Conservation (phyloP, 2,797 vertebrate species). For the Astyanax mexicanus region DNA sequence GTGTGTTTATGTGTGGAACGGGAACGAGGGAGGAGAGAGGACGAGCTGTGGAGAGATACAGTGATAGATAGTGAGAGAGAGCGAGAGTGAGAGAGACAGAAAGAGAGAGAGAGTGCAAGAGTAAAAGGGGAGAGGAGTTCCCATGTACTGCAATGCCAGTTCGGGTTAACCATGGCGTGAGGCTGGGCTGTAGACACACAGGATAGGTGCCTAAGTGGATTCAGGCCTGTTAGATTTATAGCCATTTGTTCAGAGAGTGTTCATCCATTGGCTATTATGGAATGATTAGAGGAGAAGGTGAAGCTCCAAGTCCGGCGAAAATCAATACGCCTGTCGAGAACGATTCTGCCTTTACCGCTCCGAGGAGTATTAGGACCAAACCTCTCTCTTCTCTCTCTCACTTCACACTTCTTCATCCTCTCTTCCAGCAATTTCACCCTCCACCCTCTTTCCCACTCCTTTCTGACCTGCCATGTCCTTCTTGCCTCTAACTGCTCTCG, state of each 20-base stretch:
- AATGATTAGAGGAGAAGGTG: conserved; percentile 99
- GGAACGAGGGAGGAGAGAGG: not conserved
- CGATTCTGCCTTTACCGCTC: conserved; percentile 91
- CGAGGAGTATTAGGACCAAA: conserved; percentile 86
- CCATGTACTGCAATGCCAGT: conserved; percentile 73
- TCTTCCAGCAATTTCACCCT: conserved; percentile 75
- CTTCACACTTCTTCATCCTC: conserved; percentile 83
- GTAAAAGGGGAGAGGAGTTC: conserved; percentile 55
- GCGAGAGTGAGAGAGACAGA: conserved; percentile 51
- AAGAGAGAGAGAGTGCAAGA: conserved; percentile 44
- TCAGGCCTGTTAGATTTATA: conserved; percentile 96
- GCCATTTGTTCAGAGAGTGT: conserved; percentile 97
- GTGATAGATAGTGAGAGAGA: conserved; percentile 45
- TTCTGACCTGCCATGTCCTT: conserved; percentile 71
- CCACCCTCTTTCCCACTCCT: conserved; percentile 66
- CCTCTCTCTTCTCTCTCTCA: conserved; percentile 81
- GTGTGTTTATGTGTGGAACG: conserved; percentile 50
- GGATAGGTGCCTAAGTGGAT: conserved; percentile 87
- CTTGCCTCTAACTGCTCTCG: conserved; percentile 57
- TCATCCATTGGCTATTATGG: conserved; percentile 99
- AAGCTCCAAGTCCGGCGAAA: conserved; percentile 99
- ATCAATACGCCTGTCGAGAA: conserved; percentile 99
- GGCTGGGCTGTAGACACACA: conserved; percentile 78
- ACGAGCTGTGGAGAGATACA: conserved; percentile 21
- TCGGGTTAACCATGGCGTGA: conserved; percentile 82